Conservation (phyloP, 2,797 vertebrate genomes). For the Tragelaphus oryx region DNA sequence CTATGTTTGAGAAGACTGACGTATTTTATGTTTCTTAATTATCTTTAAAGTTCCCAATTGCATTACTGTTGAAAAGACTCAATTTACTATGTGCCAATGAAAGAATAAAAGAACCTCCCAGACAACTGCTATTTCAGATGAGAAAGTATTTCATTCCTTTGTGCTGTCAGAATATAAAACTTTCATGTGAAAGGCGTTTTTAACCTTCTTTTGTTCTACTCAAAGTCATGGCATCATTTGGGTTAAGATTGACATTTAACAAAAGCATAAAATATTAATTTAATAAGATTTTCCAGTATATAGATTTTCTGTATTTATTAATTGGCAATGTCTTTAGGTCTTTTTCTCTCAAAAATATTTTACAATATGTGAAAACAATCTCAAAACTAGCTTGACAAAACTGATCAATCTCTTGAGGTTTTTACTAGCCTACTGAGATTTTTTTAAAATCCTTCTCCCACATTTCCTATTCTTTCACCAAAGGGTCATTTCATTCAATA, state of each 20-base stretch:
- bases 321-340: constrained; percentile 36
- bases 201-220: constrained; percentile 63
- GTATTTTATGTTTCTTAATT: constrained; percentile 85
- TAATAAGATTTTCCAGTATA: constrained; percentile 19
- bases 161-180: constrained; percentile 75
- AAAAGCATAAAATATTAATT: constrained; percentile 65
- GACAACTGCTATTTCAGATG: constrained; percentile 75
- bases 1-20: constrained; percentile 77
- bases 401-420: constrained; percentile 27
- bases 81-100: constrained; percentile 79
- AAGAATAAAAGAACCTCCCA: constrained; percentile 79
- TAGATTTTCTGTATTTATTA: constrained; percentile 52
- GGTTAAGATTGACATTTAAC: constrained; percentile 58
- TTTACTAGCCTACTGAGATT: constrained; percentile 26
- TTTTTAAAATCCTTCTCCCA: constrained; percentile 34
- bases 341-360: constrained; percentile 52
- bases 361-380: constrained; percentile 16
- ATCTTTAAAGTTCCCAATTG: constrained; percentile 81
- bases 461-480: constrained; percentile 25
- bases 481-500: constrained; percentile 26
- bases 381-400: constrained; percentile 33
- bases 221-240: constrained; percentile 38
- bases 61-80: constrained; percentile 79
- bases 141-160: constrained; percentile 75
- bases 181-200: constrained; percentile 61